Base-by-base conservation (phyloP, 2,113 vertebrate genomes). In the Corydoras sp. region DNA sequence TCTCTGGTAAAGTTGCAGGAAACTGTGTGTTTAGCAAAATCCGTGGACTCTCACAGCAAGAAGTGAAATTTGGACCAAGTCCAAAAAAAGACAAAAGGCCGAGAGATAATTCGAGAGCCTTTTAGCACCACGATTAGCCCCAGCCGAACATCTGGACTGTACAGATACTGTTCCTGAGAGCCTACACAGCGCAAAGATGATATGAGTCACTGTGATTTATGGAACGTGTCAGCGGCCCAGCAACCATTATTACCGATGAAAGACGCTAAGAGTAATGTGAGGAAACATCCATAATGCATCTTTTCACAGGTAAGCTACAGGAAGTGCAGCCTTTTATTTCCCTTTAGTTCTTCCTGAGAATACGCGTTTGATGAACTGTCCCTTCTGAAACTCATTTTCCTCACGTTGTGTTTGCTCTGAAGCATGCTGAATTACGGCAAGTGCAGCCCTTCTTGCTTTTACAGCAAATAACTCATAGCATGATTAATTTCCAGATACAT, bases 161-260 rank as follows among this genome's bases (percentile, higher is more conserved):
- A 76, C 75, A 88, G 89, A 90, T 89, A 90, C 83, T 82, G 87
- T 82, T 80, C 83, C 68, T 81, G 82, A 81, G 82, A 84, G 75
- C 81, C 80, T 84, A 79, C 68, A 62, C 59, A 74, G 82, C 78
- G 81, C 86, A 89, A 86, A 89, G 85, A 89, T 84, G 79, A 84
- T 77, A 48, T 43, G 76, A 79, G 77, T 69, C 79, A 18, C 64
- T 68, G 80, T 88, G 88, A 89, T 89, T 90, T 87, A 90, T 90
- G 87, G 83, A 65, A 77, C 3, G 32, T 81, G 78, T 84, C 83
- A 78, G 78, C 69, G 70, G 73, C 79, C 80, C 79, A 71, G 79
- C 50, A 80, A 76, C 83, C 82, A 83, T 88, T 86, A 82, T 81
- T 81, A 77, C 73, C 0, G 24, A 48, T 82, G 82, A 88, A 84